Evolutionary conservation across 1,140 invertebrate genomes (phyloP).

Genomic region (Notospermus geniculatus): DNA sequence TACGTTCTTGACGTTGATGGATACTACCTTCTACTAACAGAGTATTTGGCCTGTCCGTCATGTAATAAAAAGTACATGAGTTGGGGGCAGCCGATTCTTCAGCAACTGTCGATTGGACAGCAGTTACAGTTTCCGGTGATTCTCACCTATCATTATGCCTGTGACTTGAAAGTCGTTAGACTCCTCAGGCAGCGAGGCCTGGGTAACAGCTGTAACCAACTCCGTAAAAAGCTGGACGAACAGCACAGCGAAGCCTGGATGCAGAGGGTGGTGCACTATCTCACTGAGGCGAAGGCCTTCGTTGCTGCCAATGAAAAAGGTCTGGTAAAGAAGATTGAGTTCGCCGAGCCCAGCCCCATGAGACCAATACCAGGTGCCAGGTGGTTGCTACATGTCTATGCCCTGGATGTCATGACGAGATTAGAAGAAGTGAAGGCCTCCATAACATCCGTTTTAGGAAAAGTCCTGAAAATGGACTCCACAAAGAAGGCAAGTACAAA

Average conservation of each 20-base stretch:
- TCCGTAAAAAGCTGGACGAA: not conserved
- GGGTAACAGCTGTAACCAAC: conserved; percentile 8
- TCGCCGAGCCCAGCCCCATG: conserved; percentile 11
- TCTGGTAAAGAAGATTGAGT: not conserved
- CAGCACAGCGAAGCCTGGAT: conserved; percentile 2
- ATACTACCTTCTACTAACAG: not conserved
- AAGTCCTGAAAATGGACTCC: conserved; percentile 33
- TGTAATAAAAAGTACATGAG: conserved; percentile 4
- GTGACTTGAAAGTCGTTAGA: not conserved
- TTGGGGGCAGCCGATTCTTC: not conserved
- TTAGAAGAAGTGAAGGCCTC: conserved; percentile 25
- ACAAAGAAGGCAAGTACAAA: conserved; percentile 21
- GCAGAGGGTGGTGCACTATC: not conserved
- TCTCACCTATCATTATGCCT: not conserved
- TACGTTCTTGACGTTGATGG: conserved; percentile 7
- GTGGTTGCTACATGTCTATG: conserved; percentile 28
- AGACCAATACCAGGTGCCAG: conserved; percentile 12
- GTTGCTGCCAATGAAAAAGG: not conserved
- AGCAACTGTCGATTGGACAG: not conserved
- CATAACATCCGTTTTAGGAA: conserved; percentile 32
- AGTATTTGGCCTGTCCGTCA: not conserved
- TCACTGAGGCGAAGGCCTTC: conserved; percentile 13
- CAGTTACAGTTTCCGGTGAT: not conserved
- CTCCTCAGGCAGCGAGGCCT: not conserved
- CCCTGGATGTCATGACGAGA: conserved; percentile 23